Percentiles rank a stretch among this genome's conserved stretches.
These are phyloP conservation scores for Laterallus jamaicensis DNA, from an alignment of 2,113 vertebrate genomes.

Conservation along the genomic window DNA sequence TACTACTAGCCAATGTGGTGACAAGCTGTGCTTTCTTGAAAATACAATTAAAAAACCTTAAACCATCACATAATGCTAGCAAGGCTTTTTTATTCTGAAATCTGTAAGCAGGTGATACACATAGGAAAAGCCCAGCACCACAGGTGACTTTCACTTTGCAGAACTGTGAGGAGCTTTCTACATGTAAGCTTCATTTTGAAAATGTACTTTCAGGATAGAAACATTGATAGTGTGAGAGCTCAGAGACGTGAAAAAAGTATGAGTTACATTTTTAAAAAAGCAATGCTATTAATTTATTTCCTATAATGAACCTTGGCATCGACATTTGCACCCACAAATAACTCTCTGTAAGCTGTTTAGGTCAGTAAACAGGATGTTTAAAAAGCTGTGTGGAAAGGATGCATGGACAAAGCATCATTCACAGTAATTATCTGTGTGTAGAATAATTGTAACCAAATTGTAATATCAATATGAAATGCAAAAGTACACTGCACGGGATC, in stretches of 20 bases:
- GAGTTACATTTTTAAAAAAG: not conserved
- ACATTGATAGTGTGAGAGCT: not conserved
- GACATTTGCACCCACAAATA: not conserved
- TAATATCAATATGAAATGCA: not conserved
- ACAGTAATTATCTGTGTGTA: not conserved
- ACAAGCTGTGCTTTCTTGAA: not conserved
- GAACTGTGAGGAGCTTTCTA: not conserved
- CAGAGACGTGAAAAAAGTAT: not conserved
- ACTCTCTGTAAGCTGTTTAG: not conserved
- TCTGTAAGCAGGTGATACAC: not conserved
- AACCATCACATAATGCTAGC: not conserved
- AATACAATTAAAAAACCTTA: fast-evolving
- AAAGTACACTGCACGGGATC: not conserved
- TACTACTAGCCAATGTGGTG: not conserved
- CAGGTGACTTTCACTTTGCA: not conserved
- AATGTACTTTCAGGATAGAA: not conserved
- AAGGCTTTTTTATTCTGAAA: not conserved
- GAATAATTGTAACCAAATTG: not conserved
- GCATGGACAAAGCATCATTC: not conserved
- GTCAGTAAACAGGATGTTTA: not conserved
- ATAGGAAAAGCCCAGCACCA: not conserved
- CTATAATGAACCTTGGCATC: not conserved
- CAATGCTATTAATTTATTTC: not conserved
- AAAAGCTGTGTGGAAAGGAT: not conserved
- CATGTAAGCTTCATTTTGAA: not conserved